A percentile compares a stretch with the other conserved stretches of the same genome.
These are phyloP conservation scores for Aelia acuminata DNA, from an alignment of 2,888 invertebrate genomes.

Conservation along the genomic window DNA sequence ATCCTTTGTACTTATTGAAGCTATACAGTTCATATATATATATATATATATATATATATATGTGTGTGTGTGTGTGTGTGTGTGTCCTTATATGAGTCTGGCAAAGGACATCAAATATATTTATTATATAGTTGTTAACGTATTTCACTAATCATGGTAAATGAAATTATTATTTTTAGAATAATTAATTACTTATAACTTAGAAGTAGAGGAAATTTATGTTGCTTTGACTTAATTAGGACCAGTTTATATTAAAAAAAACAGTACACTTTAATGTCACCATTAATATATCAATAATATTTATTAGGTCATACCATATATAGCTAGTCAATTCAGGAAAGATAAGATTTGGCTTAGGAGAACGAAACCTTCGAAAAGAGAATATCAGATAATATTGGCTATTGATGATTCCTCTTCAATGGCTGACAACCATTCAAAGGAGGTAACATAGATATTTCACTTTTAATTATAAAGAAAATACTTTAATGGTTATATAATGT, in stretches of 20 bases:
- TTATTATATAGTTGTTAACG: too few species aligned
- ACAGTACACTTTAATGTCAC: not conserved
- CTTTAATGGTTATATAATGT: not conserved
- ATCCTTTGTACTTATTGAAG: too few species aligned
- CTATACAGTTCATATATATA: too few species aligned
- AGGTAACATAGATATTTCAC: constrained; percentile 66
- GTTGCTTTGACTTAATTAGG: not conserved
- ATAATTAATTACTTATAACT: too few species aligned
- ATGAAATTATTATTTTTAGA: too few species aligned
- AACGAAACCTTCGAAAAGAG: constrained; percentile 93
- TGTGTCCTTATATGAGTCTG: too few species aligned
- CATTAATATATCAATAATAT: constrained; percentile 8
- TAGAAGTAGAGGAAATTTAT: too few species aligned
- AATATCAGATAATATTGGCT: constrained; percentile 96
- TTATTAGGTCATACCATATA: constrained; percentile 90
- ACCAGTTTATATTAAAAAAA: not conserved
- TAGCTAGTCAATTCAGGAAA: constrained; percentile 98
- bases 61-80: too few species aligned
- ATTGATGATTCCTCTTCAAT: constrained; percentile 96
- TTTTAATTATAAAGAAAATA: not conserved
- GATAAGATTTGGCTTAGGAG: constrained; percentile 99
- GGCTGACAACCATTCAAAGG: constrained; percentile 89
- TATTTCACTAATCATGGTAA: too few species aligned
- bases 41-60: too few species aligned
- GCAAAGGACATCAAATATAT: too few species aligned